Base-by-base conservation (phyloP, 1,140 invertebrate species). In the Hydropsyche tenuis region DNA sequence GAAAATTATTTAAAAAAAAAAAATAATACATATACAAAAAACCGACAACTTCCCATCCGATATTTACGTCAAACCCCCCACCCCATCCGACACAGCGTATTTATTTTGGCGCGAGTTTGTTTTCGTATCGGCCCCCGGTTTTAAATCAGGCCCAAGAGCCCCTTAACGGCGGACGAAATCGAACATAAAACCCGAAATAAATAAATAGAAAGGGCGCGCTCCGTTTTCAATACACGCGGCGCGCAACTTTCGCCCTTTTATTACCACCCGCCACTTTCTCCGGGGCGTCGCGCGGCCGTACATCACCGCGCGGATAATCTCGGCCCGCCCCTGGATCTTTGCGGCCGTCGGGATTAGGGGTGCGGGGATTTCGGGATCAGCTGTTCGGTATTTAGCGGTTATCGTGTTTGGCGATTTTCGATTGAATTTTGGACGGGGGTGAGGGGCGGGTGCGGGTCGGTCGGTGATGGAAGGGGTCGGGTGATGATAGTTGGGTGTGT, bases 81-180 rank as follows among this genome's bases (percentile, higher is more conserved):
- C 46, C 46, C 4, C 46, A 51, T 51, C 46, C 46, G 3, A 3
- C 4, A 4, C 2, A 20, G 46, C 18, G 30, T 37, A 37, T 37
- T 37, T 37, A 37, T 37, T 37, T 37, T 37, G 30, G 30, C 30
- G 11, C 63, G 48, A n/a, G 37, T 65, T 65, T 65, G 27, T 65
- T 65, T 65, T 43, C 63, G 11, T 65, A 43, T 30, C 63, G 63
- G 63, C 20, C 27, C n/a, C 63, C 18, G 45, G 68, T 70, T 70
- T 70, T 70, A 70, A 70, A 70, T 70, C 68, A 70, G 68, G 16
- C 68, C 68, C 68, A 70, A 70, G 68, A 70, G 68, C 68, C 68
- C 30, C 68, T 70, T 70, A 70, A 70, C 48, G 27, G 68, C 68
- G 16, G 51, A 43, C 46, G 68, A 70, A 70, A 70, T 70, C 68